Evolutionary conservation across 2,888 invertebrate species (phyloP), one percentile per base, ranked within the genome.

Genomic region (Vesta saturnalis): DNA sequence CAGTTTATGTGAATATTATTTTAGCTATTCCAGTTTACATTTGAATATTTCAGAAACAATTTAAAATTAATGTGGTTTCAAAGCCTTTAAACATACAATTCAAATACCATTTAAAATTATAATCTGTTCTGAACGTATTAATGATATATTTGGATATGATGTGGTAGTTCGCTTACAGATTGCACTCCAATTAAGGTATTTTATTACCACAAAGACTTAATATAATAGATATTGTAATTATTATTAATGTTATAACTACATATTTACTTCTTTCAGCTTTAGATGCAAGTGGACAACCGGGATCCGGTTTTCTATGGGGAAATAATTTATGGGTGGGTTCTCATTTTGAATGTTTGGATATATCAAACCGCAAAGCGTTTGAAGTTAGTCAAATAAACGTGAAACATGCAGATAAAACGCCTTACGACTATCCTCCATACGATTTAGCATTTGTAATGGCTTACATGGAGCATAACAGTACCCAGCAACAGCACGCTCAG

Each of bases 261-360:
- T n/a, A n/a, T n/a, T n/a, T n/a, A n/a, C n/a, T n/a, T 39, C 8
- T 39, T n/a, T 60, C 67, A 83, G 89, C 87, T 73, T 76, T 89
- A 47, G 89, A 89, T 77, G 84, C 88, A 1, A 89, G 88, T 60
- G 89, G 89, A 10, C 79, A 79, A 12, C 86, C 88, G 1, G 83
- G 82, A 0, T 76, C 87, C 0, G 88, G 88, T 1, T 89, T 89
- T 75, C 76, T 88, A 0, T 87, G 86, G 72, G 89, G 89, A 0
- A 87, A 89, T 70, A 89, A 88, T 78, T 86, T 85, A 59, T 89
- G 89, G 89, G 73, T 89, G 35, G 89, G 89, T 10, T 85, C 85
- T 18, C 83, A 82, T 46, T 81, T 81, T 43, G 86, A 87, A 14
- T 89, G 89, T 74, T 72, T 79, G 1, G 86, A 86, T 1, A 78